Percentiles rank a stretch among this genome's conserved stretches.
phyloP scores from a whole-genome alignment of 1,140 invertebrate species.

The Plectus sambesii region DNA sequence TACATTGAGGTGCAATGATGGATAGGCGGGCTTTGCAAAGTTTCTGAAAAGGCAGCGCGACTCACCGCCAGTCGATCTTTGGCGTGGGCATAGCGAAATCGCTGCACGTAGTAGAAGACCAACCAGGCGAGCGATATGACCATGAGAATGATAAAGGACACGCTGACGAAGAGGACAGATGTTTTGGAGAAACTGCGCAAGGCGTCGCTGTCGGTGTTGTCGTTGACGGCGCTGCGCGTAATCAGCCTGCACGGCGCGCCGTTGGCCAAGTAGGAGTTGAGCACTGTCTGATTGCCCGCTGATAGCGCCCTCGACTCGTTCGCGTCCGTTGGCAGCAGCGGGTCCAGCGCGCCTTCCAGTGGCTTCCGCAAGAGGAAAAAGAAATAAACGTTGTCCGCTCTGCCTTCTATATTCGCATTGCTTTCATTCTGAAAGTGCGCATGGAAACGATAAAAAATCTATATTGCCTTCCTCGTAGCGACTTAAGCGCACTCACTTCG shows the following conservation, averaged over 20 bases:
- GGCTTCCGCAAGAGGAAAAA: slow-evolving; percentile 17
- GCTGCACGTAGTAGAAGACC: slow-evolving; percentile 82
- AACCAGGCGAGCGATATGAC: slow-evolving; percentile 83
- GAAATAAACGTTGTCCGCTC: slow-evolving; percentile 18
- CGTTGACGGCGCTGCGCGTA: slow-evolving; percentile 10
- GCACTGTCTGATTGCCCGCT: slow-evolving; percentile 27
- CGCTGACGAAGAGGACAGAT: slow-evolving; percentile 66
- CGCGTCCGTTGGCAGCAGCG: too few species aligned
- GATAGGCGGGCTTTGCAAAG: too few species aligned
- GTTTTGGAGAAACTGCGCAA: slow-evolving; percentile 42
- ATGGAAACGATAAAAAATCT: too few species aligned
- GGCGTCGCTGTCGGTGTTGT: slow-evolving; percentile 25
- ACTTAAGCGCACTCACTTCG: too few species aligned
- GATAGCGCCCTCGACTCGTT: slow-evolving; percentile 28
- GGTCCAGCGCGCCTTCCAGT: too few species aligned
- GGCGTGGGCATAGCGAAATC: slow-evolving; percentile 70
- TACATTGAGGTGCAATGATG: background rate
- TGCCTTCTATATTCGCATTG: slow-evolving; percentile 19
- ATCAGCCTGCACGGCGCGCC: slow-evolving; percentile 25
- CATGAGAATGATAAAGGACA: slow-evolving; percentile 86
- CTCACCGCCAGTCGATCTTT: slow-evolving; percentile 64
- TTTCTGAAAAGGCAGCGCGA: background rate
- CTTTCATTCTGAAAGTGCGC: too few species aligned
- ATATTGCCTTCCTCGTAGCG: too few species aligned
- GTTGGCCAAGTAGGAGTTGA: slow-evolving; percentile 22